These are phyloP conservation scores for Camponotus fellah DNA, from an alignment of 2,888 invertebrate species.

Conservation along the genomic window DNA sequence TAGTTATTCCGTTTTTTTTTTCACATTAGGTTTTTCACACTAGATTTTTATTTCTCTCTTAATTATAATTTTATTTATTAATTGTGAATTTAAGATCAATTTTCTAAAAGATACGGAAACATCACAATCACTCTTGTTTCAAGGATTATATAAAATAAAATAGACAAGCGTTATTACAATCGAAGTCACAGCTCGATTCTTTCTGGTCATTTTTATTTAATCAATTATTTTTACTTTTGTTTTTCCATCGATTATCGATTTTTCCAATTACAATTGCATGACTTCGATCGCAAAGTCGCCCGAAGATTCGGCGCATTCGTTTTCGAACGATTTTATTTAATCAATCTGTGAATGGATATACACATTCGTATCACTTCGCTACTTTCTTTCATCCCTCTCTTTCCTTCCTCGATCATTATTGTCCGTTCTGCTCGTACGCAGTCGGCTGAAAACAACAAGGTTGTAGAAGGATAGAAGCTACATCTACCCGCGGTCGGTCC, in stretches of 20 bases:
- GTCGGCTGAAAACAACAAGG: slow-evolving; percentile 85
- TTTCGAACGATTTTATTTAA: slow-evolving; percentile 75
- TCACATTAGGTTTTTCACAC: too few species aligned
- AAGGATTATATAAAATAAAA: slow-evolving; percentile 35
- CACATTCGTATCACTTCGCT: slow-evolving; percentile 46
- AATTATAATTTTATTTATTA: background rate
- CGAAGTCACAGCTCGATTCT: slow-evolving; percentile 36
- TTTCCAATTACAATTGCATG: slow-evolving; percentile 21
- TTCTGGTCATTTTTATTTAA: background rate
- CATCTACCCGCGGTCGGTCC: slow-evolving; percentile 68
- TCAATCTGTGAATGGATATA: slow-evolving; percentile 72
- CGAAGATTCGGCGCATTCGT: slow-evolving; percentile 23
- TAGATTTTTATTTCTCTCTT: too few species aligned
- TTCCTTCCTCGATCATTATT: slow-evolving; percentile 67
- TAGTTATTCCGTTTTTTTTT: too few species aligned
- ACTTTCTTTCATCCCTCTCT: slow-evolving; percentile 34
- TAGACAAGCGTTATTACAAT: slow-evolving; percentile 13
- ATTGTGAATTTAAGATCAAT: background rate
- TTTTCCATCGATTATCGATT: background rate
- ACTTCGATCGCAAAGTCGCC: slow-evolving; percentile 57
- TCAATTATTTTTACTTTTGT: background rate
- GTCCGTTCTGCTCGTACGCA: slow-evolving; percentile 71
- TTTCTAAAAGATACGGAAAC: background rate
- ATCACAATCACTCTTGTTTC: background rate
- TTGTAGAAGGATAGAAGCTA: slow-evolving; percentile 80